Conservation (phyloP, 2,888 invertebrate species). For the Rotaria macrura region DNA sequence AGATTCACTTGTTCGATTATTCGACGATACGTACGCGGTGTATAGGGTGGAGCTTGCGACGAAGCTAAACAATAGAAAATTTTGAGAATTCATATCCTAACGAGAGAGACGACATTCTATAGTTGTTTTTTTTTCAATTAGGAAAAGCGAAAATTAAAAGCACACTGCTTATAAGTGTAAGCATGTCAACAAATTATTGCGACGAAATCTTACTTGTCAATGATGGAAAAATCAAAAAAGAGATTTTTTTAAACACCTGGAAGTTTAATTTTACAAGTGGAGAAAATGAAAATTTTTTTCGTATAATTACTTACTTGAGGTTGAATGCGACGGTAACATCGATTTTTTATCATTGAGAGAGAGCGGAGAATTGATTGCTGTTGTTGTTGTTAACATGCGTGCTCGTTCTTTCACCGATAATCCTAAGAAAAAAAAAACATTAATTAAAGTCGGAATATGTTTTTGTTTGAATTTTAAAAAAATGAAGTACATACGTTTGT, state of each 20-base stretch:
- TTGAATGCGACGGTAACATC: neutral
- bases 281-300: neutral
- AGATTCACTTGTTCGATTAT: slow-evolving; percentile 1
- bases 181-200: neutral
- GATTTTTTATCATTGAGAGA: neutral
- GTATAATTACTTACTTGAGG: neutral
- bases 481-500: neutral
- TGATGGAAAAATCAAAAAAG: neutral
- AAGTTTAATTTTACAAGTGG: neutral
- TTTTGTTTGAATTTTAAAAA: neutral
- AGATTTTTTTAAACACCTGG: neutral
- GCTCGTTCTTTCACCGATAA: slow-evolving; percentile 5
- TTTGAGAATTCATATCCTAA: too few species aligned
- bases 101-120: too few species aligned
- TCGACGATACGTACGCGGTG: slow-evolving; percentile 1
- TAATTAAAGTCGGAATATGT: neutral
- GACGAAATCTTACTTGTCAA: neutral
- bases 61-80: neutral
- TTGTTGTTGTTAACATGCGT: neutral
- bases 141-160: too few species aligned
- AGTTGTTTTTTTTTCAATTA: too few species aligned
- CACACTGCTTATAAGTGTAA: neutral
- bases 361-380: neutral
- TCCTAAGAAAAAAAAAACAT: neutral
- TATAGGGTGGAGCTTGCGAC: neutral